Evolutionary conservation across 2,113 vertebrate species (phyloP), one percentile per base, ranked within the genome.

Genomic region (Mohoua ochrocephala): DNA sequence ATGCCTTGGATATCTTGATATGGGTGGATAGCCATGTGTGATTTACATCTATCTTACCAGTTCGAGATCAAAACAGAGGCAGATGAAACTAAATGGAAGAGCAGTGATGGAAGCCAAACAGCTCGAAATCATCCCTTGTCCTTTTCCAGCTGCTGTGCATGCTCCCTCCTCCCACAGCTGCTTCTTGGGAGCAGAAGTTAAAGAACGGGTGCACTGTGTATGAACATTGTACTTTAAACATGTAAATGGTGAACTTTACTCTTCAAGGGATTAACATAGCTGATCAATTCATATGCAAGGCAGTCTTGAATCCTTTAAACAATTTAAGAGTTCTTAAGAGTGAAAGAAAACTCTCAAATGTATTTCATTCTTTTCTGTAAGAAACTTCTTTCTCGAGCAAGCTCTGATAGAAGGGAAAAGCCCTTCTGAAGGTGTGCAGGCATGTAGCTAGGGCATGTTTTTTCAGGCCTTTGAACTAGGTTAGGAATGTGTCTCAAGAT

Each of bases 401-500:
- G 94, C 94, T 71, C 82, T 44, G 75, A 35, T 96, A 57, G 76
- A 92, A 94, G 94, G 96, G 95, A 56, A 94, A 88, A 75, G 63
- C 77, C 89, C 95, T 96, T 93, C 68, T 67, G 96, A 97, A 97
- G 97, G 97, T 97, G 97, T 97, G 94, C 95, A 33, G 98, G 96
- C 97, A 96, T 97, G 97, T 95, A 96, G 91, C 91, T 93, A 90
- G 96, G 96, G 91, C 97, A 97, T 97, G 96, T 97, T 95, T 98
- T 98, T 91, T 97, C 82, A 82, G 93, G 97, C 97, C 97, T 98
- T 98, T 98, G 98, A 98, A 98, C 97, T 97, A 84, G 84, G 96
- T 96, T 95, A 98, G 97, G 97, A 98, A 98, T 98, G 97, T 97
- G 96, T 97, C 97, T 98, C 93, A 84, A 95, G 97, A 97, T 77